Percentiles rank a stretch among this genome's conserved stretches.
Evolutionary conservation across 1,140 invertebrate species (phyloP).

Genomic region (Zaprionus inermis): DNA sequence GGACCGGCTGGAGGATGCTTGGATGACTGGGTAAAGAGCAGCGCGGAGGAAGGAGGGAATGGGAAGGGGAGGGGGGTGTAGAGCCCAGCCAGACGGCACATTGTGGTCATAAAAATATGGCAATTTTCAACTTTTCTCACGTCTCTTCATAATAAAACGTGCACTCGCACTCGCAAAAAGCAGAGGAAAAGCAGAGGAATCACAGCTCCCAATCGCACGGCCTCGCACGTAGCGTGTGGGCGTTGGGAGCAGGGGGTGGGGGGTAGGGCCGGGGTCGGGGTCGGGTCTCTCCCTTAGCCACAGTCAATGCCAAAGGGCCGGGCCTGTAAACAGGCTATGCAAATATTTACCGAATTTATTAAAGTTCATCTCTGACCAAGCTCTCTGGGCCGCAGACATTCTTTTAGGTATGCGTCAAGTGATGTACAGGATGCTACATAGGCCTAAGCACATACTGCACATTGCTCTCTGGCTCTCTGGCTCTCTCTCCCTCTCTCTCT

Average conservation of each 20-base stretch:
- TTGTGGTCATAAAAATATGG: slow-evolving; percentile 71
- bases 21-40: background rate
- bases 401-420: slow-evolving; percentile 36
- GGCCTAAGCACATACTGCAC: slow-evolving; percentile 1
- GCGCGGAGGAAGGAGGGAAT: background rate
- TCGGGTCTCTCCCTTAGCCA: background rate
- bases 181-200: slow-evolving; percentile 12
- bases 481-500: background rate
- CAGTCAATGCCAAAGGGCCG: slow-evolving; percentile 46
- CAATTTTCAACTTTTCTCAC: slow-evolving; percentile 71
- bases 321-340: slow-evolving; percentile 59
- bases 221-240: slow-evolving; percentile 39
- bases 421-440: slow-evolving; percentile 18
- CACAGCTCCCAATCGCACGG: slow-evolving; percentile 50
- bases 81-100: slow-evolving; percentile 50
- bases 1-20: background rate
- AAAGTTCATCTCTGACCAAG: slow-evolving; percentile 58
- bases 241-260: background rate
- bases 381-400: slow-evolving; percentile 21
- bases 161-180: slow-evolving; percentile 51
- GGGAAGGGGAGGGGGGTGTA: background rate
- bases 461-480: background rate
- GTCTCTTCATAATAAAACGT: slow-evolving; percentile 67
- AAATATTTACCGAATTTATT: slow-evolving; percentile 70
- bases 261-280: background rate